Base-by-base conservation (phyloP, 2,113 vertebrate species). In the Paratilapia polleni region DNA sequence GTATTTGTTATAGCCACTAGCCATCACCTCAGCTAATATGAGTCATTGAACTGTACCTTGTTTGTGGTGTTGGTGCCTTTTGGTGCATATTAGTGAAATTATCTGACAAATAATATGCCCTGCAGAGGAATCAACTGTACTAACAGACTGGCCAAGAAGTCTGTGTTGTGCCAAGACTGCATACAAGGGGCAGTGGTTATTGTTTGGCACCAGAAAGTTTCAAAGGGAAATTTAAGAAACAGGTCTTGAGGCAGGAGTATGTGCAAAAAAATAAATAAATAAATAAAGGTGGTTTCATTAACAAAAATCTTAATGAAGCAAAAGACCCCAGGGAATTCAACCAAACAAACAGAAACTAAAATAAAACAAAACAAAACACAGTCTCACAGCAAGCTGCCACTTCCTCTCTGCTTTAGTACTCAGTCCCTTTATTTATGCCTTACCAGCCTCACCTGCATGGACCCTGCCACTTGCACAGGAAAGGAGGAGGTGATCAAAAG, bases 261-360 rank as follows among this genome's bases (percentile, higher is more conserved):
- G 43, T 31, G 66, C 15, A 70, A 3, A 73, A 31, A 52, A n/a
- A 52, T n/a, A n/a, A n/a, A n/a, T n/a, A n/a, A n/a, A n/a, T n/a
- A n/a, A n/a, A n/a, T n/a, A n/a, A n/a, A 52, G 43, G 6, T 73
- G 47, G 47, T 26, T 73, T 73, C 52, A 73, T 52, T 52, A 73
- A 73, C 43, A 73, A 8, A 73, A 20, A 52, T 73, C 68, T 54
- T 73, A 73, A 70, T 70, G 66, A 70, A 70, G 49, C 43, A 52
- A 70, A 70, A 73, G 43, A 26, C 26, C 68, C 26, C 22, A 6
- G 68, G 68, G 68, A 73, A 52, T 31, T 52, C 10, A 73, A 73
- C 2, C 24, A 73, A 73, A 73, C 26, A 73, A 52, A 52, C 43
- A 31, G 68, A 73, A 73, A 3, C 17, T 52, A 54, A 43, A 73